A percentile compares a stretch with the other conserved stretches of the same genome.
phyloP scores from a whole-genome alignment of 2,113 vertebrate species.

The Galbula dea region DNA sequence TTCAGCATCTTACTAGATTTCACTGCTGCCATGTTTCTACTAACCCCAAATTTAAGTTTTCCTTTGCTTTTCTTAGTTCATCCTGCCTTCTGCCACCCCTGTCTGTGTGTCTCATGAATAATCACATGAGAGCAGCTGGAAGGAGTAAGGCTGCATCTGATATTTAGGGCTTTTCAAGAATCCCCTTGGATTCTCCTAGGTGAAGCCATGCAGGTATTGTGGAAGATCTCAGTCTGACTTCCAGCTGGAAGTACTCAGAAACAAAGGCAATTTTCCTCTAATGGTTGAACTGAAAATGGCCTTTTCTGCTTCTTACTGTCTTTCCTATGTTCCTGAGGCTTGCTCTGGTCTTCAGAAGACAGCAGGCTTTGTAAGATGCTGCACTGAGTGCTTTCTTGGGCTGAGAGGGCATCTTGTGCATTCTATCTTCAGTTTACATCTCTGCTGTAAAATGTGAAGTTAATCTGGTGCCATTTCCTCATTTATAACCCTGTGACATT shows the following conservation, averaged over 20 bases:
- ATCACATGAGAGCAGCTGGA: accelerated
- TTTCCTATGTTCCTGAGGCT: not conserved
- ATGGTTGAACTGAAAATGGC: accelerated
- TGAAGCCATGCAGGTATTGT: not conserved
- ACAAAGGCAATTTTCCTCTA: not conserved
- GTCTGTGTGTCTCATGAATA: accelerated
- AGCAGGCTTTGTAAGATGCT: not conserved
- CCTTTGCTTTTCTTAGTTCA: not conserved
- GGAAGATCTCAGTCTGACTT: not conserved
- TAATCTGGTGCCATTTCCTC: not conserved
- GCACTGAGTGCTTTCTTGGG: accelerated
- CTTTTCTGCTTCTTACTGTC: not conserved
- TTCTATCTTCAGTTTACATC: not conserved
- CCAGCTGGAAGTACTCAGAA: not conserved
- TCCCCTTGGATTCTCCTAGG: not conserved
- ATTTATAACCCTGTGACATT: not conserved
- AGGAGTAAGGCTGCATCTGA: not conserved
- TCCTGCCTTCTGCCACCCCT: not conserved
- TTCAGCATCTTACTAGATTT: not conserved
- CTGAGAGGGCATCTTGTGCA: not conserved
- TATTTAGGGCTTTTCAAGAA: not conserved
- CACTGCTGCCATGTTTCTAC: not conserved
- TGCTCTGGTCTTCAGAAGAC: not conserved
- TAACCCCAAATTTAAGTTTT: not conserved
- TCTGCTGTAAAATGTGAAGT: not conserved